Conservation (phyloP, 2,113 vertebrate species). For the Rhinoptilus africanus region DNA sequence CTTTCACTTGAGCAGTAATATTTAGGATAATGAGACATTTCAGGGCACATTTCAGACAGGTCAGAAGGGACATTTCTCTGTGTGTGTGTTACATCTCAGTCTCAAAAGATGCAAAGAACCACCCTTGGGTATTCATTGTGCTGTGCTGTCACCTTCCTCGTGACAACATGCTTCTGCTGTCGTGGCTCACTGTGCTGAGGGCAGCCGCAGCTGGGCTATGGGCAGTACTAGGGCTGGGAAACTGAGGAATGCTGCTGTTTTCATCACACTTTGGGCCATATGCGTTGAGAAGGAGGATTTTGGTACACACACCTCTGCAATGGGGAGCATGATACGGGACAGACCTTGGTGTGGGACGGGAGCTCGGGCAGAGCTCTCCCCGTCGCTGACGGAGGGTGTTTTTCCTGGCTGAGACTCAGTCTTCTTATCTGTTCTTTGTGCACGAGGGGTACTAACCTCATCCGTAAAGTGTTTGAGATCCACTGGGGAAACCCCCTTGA, state of each 20-base stretch:
- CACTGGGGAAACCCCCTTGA: neutral
- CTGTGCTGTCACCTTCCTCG: neutral
- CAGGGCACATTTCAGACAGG: neutral
- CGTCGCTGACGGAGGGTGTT: neutral
- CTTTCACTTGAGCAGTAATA: neutral
- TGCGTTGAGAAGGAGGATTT: neutral
- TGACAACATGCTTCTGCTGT: rapidly evolving
- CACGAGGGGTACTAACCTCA: neutral
- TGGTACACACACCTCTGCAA: neutral
- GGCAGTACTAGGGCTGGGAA: neutral
- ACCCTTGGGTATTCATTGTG: neutral
- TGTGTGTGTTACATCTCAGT: neutral
- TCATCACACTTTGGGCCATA: neutral
- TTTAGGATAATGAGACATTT: neutral
- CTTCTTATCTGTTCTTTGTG: neutral
- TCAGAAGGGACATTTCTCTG: neutral
- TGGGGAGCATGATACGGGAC: neutral
- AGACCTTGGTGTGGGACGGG: neutral
- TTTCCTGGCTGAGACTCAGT: neutral
- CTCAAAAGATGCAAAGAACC: neutral
- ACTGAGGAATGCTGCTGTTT: neutral
- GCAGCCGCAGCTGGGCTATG: neutral
- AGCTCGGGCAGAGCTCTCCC: neutral
- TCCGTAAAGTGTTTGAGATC: neutral
- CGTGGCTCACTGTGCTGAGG: neutral